Evolutionary conservation across 2,888 invertebrate genomes (phyloP).

Genomic region (Cylindroiulus punctatus): DNA sequence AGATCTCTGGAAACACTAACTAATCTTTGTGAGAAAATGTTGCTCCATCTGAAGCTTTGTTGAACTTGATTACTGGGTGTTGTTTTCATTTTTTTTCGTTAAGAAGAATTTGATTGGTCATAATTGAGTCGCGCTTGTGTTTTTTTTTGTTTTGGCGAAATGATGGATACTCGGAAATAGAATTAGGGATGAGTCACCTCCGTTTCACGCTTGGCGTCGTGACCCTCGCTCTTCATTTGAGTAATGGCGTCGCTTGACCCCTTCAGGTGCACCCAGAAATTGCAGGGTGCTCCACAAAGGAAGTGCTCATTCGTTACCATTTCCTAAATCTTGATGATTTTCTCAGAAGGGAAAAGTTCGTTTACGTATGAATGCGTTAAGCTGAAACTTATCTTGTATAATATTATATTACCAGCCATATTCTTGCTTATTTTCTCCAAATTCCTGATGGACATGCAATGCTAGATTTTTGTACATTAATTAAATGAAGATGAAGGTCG

Average conservation of each 20-base stretch:
- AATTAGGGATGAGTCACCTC: constrained; percentile 22
- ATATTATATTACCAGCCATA: not conserved
- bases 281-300: not conserved
- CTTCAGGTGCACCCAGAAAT: not conserved
- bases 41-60: no score
- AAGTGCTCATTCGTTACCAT: not conserved
- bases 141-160: not conserved
- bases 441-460: not conserved
- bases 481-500: not conserved
- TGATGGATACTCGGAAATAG: constrained; percentile 29
- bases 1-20: no score
- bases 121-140: not conserved
- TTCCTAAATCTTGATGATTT: not conserved
- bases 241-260: constrained; percentile 27
- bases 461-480: not conserved
- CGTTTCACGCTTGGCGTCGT: not conserved
- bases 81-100: not conserved
- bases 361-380: not conserved
- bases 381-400: not conserved
- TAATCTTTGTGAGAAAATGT: no score
- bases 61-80: no score
- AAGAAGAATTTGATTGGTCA: not conserved
- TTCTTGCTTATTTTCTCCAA: not conserved
- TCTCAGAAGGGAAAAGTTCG: not conserved
- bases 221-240: constrained; percentile 5